These are phyloP conservation scores for Penaeus chinensis DNA, from an alignment of 1,140 invertebrate genomes.

Conservation along the genomic window DNA sequence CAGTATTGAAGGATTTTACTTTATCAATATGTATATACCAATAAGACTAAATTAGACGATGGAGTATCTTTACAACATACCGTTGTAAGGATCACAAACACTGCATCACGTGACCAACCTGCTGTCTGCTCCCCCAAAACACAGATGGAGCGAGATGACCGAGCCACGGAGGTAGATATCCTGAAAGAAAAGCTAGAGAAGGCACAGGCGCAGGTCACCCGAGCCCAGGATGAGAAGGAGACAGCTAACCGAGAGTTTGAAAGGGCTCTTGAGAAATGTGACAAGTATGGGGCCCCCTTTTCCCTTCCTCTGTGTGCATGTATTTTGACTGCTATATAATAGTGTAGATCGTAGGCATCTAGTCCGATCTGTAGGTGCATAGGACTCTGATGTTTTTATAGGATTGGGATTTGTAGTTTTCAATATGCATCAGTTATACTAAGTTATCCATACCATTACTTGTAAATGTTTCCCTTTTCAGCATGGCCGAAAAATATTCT, in stretches of 20 bases:
- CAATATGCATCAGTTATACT: too few relatives aligned
- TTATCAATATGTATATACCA: too few relatives aligned
- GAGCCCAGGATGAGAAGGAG: conserved; percentile 89
- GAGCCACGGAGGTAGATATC: conserved; percentile 85
- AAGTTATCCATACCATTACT: not conserved
- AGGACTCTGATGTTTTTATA: not conserved
- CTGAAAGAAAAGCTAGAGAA: conserved; percentile 92
- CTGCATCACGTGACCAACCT: not conserved
- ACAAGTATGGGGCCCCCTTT: conserved; percentile 75
- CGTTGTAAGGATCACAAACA: too few relatives aligned
- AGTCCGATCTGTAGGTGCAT: too few relatives aligned
- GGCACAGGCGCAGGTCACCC: conserved; percentile 80
- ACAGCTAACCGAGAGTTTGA: conserved; percentile 89
- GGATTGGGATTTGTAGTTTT: too few relatives aligned
- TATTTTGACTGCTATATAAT: too few relatives aligned
- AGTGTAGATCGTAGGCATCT: too few relatives aligned
- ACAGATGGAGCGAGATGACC: conserved; percentile 87
- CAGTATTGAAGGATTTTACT: not conserved
- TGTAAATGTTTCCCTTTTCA: not conserved
- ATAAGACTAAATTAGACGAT: too few relatives aligned
- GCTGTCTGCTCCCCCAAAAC: conserved; percentile 53
- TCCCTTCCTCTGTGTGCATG: too few relatives aligned
- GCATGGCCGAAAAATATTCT: not conserved
- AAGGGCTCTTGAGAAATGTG: conserved; percentile 92
- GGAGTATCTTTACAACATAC: too few relatives aligned